Evolutionary conservation across 1,140 invertebrate species (phyloP), one percentile per base, ranked within the genome.

Genomic region (Nebria ingens): DNA sequence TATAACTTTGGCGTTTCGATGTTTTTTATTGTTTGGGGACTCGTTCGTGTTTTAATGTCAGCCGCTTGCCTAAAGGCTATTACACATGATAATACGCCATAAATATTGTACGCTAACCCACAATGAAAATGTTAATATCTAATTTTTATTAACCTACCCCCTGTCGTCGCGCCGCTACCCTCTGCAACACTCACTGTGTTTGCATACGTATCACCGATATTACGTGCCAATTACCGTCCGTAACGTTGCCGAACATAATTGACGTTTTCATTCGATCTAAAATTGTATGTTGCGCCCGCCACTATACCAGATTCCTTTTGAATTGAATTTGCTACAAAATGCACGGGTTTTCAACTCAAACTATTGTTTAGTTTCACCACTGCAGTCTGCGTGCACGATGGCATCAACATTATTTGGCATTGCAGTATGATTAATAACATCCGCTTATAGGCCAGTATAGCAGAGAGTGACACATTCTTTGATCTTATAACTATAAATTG

Each of bases 111-210:
- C 40, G 40, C 40, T 45, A 45, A 45, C 40, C 40, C 40, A 45
- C 40, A 45, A 45, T 45, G 40, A 45, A 45, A 45, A 45, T 45
- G 40, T 45, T 45, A 45, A 45, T 45, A 45, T 45, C 40, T 45
- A 45, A 45, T 45, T 45, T 45, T 45, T 45, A 45, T 45, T 9
- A 17, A 45, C 9, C 40, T 4, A 9, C 17, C 15, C 40, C 40
- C 40, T 45, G 25, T 45, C 40, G 6, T 29, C 4, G 25, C n/a
- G 15, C 40, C 40, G 40, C 6, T 34, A 34, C 25, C 6, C 6
- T 34, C 6, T 9, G 25, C 25, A 6, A 34, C 25, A 34, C 6
- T 34, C 25, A 34, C 25, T 34, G 25, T 34, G 25, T 45, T 45
- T 45, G 40, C 40, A 45, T 45, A 45, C 40, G 40, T 45, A 45